These are phyloP conservation scores for Leontocebus nigricollis DNA, from an alignment of 2,797 vertebrate species.

Conservation along the genomic window DNA sequence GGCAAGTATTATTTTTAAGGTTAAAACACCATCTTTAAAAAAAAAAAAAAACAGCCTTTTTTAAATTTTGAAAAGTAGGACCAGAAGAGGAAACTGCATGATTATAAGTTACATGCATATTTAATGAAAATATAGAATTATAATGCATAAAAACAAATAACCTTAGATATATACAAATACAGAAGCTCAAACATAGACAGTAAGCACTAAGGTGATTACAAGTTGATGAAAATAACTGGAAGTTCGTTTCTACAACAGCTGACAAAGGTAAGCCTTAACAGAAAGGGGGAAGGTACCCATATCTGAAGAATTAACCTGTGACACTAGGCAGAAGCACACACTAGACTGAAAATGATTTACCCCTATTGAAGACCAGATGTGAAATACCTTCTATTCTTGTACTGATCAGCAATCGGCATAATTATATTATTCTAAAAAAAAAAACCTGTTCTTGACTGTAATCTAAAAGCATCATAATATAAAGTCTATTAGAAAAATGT, in stretches of 20 bases:
- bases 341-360: background rate
- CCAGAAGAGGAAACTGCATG: background rate
- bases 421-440: background rate
- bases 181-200: background rate
- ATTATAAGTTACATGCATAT: background rate
- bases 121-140: background rate
- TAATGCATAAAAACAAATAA: background rate
- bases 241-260: background rate
- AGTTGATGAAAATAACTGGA: background rate
- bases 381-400: background rate
- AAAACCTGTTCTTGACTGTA: background rate
- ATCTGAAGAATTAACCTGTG: background rate
- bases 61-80: background rate
- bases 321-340: background rate
- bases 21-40: background rate
- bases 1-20: slow-evolving; percentile 20
- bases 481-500: background rate
- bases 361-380: background rate
- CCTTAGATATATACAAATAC: background rate
- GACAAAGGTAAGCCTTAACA: slow-evolving; percentile 16
- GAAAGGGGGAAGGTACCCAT: background rate
- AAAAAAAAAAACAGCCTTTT: background rate
- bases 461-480: slow-evolving; percentile 25
- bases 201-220: slow-evolving; percentile 20
- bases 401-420: background rate